Base-by-base conservation (phyloP, 2,888 invertebrate genomes). In the Phyllotreta cruciferae region DNA sequence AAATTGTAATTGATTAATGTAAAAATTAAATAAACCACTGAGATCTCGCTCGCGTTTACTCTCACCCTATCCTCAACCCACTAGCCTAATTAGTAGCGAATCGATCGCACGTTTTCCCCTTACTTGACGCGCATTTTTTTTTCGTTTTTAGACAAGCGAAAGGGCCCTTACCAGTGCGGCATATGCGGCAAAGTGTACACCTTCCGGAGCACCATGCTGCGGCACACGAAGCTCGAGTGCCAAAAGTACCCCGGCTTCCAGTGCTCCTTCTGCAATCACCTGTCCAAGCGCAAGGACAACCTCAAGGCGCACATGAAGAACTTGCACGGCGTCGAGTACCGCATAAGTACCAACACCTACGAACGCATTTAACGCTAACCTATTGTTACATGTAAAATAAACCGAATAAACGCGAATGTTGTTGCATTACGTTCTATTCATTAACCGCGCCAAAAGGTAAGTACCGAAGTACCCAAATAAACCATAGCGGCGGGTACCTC, bases 191-290 rank as follows among this genome's bases (percentile, higher is more conserved):
- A 58, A 52, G 44, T 53, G 6, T 66, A 66, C 14, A 62, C 61
- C n/a, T 64, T 63, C 35, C 56, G 55, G 37, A 73, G 78, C 36
- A 79, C 78, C 6, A 61, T 73, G 58, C 66, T 66, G 45, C 72
- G 71, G 8, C 75, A 76, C 64, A 66, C 60, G 24, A 71, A 69
- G 50, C 72, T 67, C 49, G 73, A 75, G 57, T 76, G 75, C 56
- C 72, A 72, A 49, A 71, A 74, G 42, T 60, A 64, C 52, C 74
- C 74, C 0, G 63, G 66, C 50, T 71, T 75, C 57, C 63, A 63
- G 36, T 74, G 75, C 53, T 24, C 61, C 6, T 58, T 50, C n/a
- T 69, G 69, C 8, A 61, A 61, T 24, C 60, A 60, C 53, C 37
- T 52, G 10, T 60, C 60, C 9, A 60, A 63, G 10, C 53, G 57